These are phyloP conservation scores for human DNA, from an alignment of 2,113 vertebrate genomes.

Conservation along the genomic window DNA sequence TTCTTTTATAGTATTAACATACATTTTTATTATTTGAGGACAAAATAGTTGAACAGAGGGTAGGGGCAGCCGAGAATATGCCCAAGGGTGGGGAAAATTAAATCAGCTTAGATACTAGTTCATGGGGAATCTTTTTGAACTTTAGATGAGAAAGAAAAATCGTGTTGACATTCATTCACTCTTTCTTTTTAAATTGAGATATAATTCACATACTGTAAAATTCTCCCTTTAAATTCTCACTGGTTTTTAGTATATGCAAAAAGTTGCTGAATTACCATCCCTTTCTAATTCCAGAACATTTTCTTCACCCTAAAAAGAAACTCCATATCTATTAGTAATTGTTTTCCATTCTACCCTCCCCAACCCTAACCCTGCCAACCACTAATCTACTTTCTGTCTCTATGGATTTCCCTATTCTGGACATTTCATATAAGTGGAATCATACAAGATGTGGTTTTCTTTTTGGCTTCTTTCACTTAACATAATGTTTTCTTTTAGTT, in stretches of 20 bases:
- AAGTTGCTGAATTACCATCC: background rate
- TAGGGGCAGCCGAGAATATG: background rate
- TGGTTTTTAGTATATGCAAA: background rate
- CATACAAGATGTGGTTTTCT: background rate
- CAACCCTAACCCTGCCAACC: background rate
- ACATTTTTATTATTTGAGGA: background rate
- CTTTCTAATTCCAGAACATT: background rate
- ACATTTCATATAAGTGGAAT: background rate
- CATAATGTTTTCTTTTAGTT: too few relatives aligned
- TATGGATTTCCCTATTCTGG: background rate
- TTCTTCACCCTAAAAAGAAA: background rate
- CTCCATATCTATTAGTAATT: background rate
- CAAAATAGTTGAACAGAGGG: background rate
- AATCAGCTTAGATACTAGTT: background rate
- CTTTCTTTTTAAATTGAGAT: background rate
- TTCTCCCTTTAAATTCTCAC: background rate
- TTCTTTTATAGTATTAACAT: background rate
- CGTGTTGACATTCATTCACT: background rate
- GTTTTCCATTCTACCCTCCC: background rate
- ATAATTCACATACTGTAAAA: background rate
- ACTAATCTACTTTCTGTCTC: background rate
- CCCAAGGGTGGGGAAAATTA: background rate
- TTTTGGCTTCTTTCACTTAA: background rate
- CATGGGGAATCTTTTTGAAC: background rate
- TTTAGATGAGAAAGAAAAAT: background rate